phyloP scores from a whole-genome alignment of 2,888 invertebrate genomes.

The Gortyna flavago region DNA sequence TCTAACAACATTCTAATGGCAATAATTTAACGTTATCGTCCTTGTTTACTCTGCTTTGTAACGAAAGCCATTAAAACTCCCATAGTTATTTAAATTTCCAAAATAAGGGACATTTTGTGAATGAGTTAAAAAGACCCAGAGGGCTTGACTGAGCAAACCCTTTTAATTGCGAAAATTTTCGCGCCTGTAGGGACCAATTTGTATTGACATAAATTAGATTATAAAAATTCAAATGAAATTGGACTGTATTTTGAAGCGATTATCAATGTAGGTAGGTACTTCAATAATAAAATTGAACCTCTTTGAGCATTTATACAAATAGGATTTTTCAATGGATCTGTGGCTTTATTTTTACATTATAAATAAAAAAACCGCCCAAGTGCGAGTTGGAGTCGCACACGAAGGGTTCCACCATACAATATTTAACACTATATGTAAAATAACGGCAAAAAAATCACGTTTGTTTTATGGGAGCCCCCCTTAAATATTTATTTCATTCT shows the following conservation, averaged over 20 bases:
- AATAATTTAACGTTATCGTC: slow-evolving; percentile 39
- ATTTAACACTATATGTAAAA: too few relatives aligned
- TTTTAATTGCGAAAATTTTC: slow-evolving; percentile 65
- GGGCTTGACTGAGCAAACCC: slow-evolving; percentile 44
- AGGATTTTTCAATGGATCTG: background rate
- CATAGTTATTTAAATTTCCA: slow-evolving; percentile 55
- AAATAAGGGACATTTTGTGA: slow-evolving; percentile 54
- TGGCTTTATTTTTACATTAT: background rate
- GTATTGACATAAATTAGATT: slow-evolving; percentile 58
- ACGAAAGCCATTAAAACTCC: slow-evolving; percentile 41
- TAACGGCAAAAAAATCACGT: too few relatives aligned
- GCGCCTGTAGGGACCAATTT: slow-evolving; percentile 57
- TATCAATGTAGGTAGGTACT: slow-evolving; percentile 14
- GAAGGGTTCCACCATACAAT: too few relatives aligned
- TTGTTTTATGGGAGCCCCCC: too few relatives aligned
- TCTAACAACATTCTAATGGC: slow-evolving; percentile 30
- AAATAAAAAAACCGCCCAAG: too few relatives aligned
- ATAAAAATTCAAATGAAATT: slow-evolving; percentile 31
- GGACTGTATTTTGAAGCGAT: slow-evolving; percentile 24
- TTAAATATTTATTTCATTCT: too few relatives aligned
- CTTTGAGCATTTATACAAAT: background rate
- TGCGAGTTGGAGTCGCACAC: too few relatives aligned
- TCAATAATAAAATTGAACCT: background rate
- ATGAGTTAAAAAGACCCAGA: slow-evolving; percentile 63
- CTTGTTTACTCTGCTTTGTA: slow-evolving; percentile 40